A percentile compares a stretch with the other conserved stretches of the same genome.
Evolutionary conservation across 1,140 invertebrate genomes (phyloP).

Genomic region (Calosoma granatense): DNA sequence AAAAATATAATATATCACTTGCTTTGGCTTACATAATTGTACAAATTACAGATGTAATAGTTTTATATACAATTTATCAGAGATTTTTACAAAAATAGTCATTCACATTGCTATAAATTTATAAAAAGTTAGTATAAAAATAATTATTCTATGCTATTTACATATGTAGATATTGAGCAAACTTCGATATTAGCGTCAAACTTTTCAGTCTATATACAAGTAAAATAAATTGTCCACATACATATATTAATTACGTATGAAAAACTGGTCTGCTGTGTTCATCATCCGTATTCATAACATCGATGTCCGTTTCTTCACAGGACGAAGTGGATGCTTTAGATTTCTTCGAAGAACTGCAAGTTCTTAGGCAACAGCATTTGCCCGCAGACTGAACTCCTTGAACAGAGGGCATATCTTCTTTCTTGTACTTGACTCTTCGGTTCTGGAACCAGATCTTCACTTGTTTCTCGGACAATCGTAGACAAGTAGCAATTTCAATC

Average conservation of each 20-base stretch:
- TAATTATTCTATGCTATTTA: too few species aligned
- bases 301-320: slow-evolving; percentile 27
- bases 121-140: too few species aligned
- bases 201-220: too few species aligned
- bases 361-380: slow-evolving; percentile 27
- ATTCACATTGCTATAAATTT: background rate
- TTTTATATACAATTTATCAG: too few species aligned
- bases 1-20: background rate
- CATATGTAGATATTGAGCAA: too few species aligned
- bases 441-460: slow-evolving; percentile 96
- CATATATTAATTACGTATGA: background rate
- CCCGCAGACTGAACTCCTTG: background rate
- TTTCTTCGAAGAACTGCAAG: slow-evolving; percentile 19
- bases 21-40: background rate
- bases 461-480: slow-evolving; percentile 85
- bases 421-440: slow-evolving; percentile 83
- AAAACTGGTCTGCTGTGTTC: background rate
- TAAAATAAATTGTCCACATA: too few species aligned
- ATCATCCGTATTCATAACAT: slow-evolving; percentile 28
- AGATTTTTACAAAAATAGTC: background rate
- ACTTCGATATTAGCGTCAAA: too few species aligned
- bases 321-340: slow-evolving; percentile 19
- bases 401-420: slow-evolving; percentile 47
- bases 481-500: slow-evolving; percentile 84
- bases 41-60: background rate